These are phyloP conservation scores for Rhizoglyphus robini DNA, from an alignment of 1,140 invertebrate genomes.

Conservation along the genomic window DNA sequence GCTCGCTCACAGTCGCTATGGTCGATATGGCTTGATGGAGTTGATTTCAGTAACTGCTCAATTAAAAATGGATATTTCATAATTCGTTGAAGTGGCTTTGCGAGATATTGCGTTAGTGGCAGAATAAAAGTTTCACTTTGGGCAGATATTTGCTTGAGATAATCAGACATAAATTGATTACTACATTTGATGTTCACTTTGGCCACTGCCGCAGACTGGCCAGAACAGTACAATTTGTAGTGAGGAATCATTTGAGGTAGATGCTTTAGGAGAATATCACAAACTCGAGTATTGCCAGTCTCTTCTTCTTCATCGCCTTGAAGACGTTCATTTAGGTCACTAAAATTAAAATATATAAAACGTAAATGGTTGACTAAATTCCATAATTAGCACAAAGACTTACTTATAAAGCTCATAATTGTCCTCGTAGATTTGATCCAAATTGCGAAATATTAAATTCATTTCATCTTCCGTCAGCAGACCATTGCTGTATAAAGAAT, in stretches of 20 bases:
- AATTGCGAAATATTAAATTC: slow-evolving; percentile 61
- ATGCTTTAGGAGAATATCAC: slow-evolving; percentile 61
- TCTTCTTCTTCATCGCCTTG: slow-evolving; percentile 39
- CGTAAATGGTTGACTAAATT: no score
- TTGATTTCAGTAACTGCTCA: slow-evolving; percentile 60
- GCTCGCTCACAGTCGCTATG: slow-evolving; percentile 53
- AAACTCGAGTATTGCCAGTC: slow-evolving; percentile 50
- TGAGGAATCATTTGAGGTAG: slow-evolving; percentile 40
- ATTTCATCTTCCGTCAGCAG: slow-evolving; percentile 51
- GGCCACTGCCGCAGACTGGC: slow-evolving; percentile 56
- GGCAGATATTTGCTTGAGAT: slow-evolving; percentile 32
- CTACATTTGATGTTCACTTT: slow-evolving; percentile 54
- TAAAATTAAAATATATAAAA: slow-evolving; percentile 31
- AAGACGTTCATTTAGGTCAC: slow-evolving; percentile 47
- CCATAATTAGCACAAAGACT: slow-evolving; percentile 27
- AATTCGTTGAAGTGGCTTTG: slow-evolving; percentile 77
- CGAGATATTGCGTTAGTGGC: slow-evolving; percentile 61
- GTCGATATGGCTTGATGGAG: slow-evolving; percentile 52
- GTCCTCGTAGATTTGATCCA: slow-evolving; percentile 59
- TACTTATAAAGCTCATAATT: slow-evolving; percentile 58
- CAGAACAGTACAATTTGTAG: slow-evolving; percentile 66
- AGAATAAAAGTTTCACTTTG: slow-evolving; percentile 50
- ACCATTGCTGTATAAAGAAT: slow-evolving; percentile 45
- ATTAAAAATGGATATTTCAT: slow-evolving; percentile 75
- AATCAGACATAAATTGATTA: slow-evolving; percentile 36